Conservation (phyloP, 1,140 invertebrate genomes). For the Caenorhabditis remanei region DNA sequence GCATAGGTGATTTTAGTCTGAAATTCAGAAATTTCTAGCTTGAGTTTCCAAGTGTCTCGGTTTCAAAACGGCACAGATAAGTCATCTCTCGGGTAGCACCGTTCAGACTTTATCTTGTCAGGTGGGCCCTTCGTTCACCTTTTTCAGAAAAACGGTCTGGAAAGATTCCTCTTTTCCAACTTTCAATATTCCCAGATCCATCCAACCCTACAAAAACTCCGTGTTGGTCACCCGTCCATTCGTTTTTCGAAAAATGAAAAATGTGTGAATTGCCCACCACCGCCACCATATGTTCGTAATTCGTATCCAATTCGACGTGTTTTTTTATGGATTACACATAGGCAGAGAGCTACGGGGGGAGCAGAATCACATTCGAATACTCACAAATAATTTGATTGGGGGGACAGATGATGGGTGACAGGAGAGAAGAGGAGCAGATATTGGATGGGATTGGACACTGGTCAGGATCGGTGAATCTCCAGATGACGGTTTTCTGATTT, state of each 20-base stretch:
- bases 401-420: neutral
- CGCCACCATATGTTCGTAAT: constrained; percentile 32
- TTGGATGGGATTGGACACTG: neutral
- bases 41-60: too few relatives aligned
- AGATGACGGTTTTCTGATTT: neutral
- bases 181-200: too few relatives aligned
- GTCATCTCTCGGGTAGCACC: too few relatives aligned
- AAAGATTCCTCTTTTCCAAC: too few relatives aligned
- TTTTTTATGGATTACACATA: constrained; percentile 51
- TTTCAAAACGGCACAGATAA: too few relatives aligned
- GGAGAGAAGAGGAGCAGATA: neutral
- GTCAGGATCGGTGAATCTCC: neutral
- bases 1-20: too few relatives aligned
- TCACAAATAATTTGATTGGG: neutral
- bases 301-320: neutral
- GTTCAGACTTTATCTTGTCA: too few relatives aligned
- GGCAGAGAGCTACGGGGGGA: neutral
- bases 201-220: too few relatives aligned
- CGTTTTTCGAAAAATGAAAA: constrained; percentile 20
- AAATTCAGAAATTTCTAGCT: too few relatives aligned
- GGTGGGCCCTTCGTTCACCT: too few relatives aligned
- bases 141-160: too few relatives aligned
- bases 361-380: constrained; percentile 12
- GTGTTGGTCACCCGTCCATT: neutral
- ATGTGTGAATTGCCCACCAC: constrained; percentile 19